Conservation (phyloP, 2,113 vertebrate genomes). For the Motacilla alba region DNA sequence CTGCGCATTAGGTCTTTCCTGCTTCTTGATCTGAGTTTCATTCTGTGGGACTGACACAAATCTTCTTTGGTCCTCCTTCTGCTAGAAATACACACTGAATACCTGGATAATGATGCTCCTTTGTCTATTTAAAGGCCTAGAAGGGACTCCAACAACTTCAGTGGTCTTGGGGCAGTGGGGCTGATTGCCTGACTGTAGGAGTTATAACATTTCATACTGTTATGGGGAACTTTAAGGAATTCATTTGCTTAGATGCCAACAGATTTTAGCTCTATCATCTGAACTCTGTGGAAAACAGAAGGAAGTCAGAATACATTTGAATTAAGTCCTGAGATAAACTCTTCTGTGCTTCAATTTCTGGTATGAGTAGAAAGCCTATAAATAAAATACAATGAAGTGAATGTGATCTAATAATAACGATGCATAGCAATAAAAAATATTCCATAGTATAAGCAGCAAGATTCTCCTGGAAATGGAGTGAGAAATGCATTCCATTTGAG, state of each 20-base stretch:
- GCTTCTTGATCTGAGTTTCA: not conserved
- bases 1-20: not conserved
- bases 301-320: not conserved
- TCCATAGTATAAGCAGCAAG: not conserved
- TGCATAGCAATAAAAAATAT: not conserved
- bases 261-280: not conserved
- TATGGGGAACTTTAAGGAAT: not conserved
- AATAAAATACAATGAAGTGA: slow-evolving; percentile 38
- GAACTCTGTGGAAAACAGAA: not conserved
- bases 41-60: not conserved
- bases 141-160: not conserved
- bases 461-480: not conserved
- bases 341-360: not conserved
- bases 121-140: not conserved
- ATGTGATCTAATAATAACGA: slow-evolving; percentile 38
- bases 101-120: not conserved
- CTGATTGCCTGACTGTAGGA: not conserved
- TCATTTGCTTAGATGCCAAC: not conserved
- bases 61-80: not conserved
- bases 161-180: not conserved
- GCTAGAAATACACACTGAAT: not conserved
- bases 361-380: not conserved
- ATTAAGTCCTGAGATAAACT: not conserved
- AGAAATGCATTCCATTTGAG: not conserved
- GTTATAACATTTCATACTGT: not conserved